Conservation (phyloP, 2,888 invertebrate species). For the Stenoptilia bipunctidactyla region DNA sequence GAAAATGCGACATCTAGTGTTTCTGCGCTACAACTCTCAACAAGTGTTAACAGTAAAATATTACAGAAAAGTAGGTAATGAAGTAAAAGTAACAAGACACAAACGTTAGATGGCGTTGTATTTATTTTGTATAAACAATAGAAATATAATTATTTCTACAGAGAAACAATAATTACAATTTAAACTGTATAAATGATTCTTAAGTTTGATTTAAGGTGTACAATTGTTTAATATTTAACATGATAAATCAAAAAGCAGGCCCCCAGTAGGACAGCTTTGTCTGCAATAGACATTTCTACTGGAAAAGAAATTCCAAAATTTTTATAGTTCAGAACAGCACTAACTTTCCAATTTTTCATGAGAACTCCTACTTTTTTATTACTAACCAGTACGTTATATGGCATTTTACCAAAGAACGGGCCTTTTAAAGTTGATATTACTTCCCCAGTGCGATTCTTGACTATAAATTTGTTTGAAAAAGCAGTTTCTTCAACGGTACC, state of each 20-base stretch:
- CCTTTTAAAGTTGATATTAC: conserved; percentile 24
- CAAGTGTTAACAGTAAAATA: no score
- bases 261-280: conserved; percentile 34
- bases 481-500: conserved; percentile 27
- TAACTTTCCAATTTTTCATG: conserved; percentile 18
- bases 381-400: conserved; percentile 20
- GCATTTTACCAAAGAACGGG: conserved; percentile 12
- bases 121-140: no score
- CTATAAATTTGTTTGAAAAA: conserved; percentile 19
- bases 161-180: no score
- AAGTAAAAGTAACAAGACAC: no score
- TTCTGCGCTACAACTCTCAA: no score
- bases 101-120: no score
- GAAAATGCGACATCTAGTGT: no score
- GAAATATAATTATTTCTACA: no score
- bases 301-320: conserved; percentile 32
- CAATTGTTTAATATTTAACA: conserved; percentile 22
- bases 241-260: conserved; percentile 34
- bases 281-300: conserved; percentile 21
- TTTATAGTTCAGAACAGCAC: conserved; percentile 12
- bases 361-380: conserved; percentile 26
- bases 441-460: conserved; percentile 23
- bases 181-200: no score
- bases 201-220: no score
- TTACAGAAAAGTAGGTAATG: no score